Conservation (phyloP, 2,797 vertebrate genomes). For the Coranthus polyacanthus region DNA sequence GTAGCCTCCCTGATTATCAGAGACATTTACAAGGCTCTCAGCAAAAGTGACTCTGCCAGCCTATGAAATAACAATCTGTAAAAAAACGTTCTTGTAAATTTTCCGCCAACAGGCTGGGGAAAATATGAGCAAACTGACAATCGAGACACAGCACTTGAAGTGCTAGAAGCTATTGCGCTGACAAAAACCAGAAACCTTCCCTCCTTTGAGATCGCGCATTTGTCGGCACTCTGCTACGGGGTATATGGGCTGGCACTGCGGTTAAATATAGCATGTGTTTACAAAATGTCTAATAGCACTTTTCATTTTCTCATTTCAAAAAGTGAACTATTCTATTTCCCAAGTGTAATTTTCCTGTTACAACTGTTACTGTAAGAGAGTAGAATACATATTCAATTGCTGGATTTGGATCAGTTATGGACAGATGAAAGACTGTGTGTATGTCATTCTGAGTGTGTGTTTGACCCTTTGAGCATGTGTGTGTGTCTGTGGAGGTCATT, state of each 20-base stretch:
- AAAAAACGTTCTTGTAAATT: conserved; percentile 73
- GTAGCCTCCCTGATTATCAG: conserved; percentile 44
- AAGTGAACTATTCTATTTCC: conserved; percentile 10
- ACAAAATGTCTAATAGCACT: conserved; percentile 48
- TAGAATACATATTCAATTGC: conserved; percentile 33
- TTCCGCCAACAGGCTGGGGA: conserved; percentile 51
- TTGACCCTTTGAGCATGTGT: conserved; percentile 51
- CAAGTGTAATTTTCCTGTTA: conserved; percentile 27
- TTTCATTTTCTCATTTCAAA: conserved; percentile 42
- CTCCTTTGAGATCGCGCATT: conserved; percentile 40
- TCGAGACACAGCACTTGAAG: conserved; percentile 56
- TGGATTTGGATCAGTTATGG: conserved; percentile 59
- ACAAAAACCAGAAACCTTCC: conserved; percentile 67
- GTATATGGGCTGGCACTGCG: conserved; percentile 30
- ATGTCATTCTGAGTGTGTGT: conserved; percentile 29
- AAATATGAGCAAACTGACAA: conserved; percentile 72
- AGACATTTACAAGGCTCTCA: conserved; percentile 73
- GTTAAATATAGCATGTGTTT: conserved; percentile 70
- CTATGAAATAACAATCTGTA: conserved; percentile 76
- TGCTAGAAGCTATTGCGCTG: conserved; percentile 54
- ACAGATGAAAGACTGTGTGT: conserved; percentile 60
- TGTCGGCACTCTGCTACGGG: conserved; percentile 42
- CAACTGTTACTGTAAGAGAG: conserved; percentile 36
- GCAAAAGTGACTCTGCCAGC: conserved; percentile 63
- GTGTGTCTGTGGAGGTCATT: conserved; percentile 74